Conservation (phyloP, 2,888 invertebrate species). For the Caenorhabditis sp. region DNA sequence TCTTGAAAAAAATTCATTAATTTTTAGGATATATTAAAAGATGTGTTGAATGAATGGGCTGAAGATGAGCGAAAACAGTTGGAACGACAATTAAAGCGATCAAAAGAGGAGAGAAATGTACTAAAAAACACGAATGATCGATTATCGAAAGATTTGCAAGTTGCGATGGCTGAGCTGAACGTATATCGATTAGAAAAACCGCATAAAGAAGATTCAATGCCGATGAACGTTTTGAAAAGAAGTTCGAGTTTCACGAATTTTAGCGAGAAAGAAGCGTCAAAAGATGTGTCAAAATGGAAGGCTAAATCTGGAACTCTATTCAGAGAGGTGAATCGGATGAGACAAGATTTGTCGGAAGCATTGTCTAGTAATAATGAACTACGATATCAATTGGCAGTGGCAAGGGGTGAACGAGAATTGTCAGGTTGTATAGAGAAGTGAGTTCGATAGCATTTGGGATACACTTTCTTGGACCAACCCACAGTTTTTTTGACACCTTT, state of each 20-base stretch:
- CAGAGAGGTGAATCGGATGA: conserved; percentile 61
- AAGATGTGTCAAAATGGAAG: conserved; percentile 60
- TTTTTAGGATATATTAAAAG: conserved; percentile 54
- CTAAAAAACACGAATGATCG: conserved; percentile 42
- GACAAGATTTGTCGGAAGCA: conserved; percentile 48
- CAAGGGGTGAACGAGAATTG: conserved; percentile 66
- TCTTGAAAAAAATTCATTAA: not conserved
- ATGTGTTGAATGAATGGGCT: conserved; percentile 58
- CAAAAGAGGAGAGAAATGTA: conserved; percentile 49
- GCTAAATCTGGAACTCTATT: conserved; percentile 64
- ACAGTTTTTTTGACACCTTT: conserved; percentile 15
- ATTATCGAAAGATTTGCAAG: conserved; percentile 44
- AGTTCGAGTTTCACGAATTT: conserved; percentile 36
- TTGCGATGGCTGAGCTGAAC: conserved; percentile 48
- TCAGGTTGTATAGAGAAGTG: conserved; percentile 43
- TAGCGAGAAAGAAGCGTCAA: conserved; percentile 7
- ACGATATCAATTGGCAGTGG: conserved; percentile 58
- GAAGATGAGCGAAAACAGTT: conserved; percentile 51
- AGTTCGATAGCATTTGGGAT: not conserved
- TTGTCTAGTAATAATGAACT: conserved; percentile 47
- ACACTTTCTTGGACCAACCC: not conserved
- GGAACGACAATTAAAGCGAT: conserved; percentile 50
- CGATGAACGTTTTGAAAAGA: conserved; percentile 20
- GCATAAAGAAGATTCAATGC: conserved; percentile 26
- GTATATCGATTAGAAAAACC: conserved; percentile 48